These are phyloP conservation scores for Diplazon laetatorius DNA, from an alignment of 2,888 invertebrate species.

Conservation along the genomic window DNA sequence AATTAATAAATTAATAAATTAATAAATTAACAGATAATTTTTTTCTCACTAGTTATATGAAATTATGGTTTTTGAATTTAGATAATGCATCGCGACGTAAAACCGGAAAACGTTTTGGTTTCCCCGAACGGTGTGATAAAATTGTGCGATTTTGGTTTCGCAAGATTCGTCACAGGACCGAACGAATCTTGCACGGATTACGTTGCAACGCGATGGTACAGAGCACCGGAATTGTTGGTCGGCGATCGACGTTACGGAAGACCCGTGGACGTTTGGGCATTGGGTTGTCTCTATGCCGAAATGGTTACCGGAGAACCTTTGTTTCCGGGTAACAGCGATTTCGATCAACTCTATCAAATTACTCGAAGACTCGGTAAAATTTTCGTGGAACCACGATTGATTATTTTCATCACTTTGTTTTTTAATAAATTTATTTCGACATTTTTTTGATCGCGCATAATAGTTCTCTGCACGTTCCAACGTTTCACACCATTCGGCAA, in stretches of 20 bases:
- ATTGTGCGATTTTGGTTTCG: slow-evolving; percentile 96
- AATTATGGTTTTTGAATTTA: slow-evolving; percentile 77
- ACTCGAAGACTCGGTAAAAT: slow-evolving; percentile 88
- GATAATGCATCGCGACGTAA: slow-evolving; percentile 95
- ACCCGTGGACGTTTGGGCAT: slow-evolving; percentile 94
- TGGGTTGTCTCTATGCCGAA: slow-evolving; percentile 92
- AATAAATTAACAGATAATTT: no score
- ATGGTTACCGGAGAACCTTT: slow-evolving; percentile 94
- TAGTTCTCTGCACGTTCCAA: neutral
- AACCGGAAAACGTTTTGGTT: slow-evolving; percentile 94
- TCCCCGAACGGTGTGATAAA: slow-evolving; percentile 92
- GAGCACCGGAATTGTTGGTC: slow-evolving; percentile 93
- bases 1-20: neutral
- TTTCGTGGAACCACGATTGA: no score
- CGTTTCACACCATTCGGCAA: neutral
- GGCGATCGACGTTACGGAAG: slow-evolving; percentile 90
- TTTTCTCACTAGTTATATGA: no score
- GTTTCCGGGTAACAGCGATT: slow-evolving; percentile 95
- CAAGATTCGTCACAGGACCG: slow-evolving; percentile 87
- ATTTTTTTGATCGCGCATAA: neutral
- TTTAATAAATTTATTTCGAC: neutral
- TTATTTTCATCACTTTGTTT: no score
- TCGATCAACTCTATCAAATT: slow-evolving; percentile 93
- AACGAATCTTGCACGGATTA: slow-evolving; percentile 94
- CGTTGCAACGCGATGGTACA: slow-evolving; percentile 95